Evolutionary conservation across 2,113 vertebrate genomes (phyloP).

Genomic region (Sardina pilchardus): DNA sequence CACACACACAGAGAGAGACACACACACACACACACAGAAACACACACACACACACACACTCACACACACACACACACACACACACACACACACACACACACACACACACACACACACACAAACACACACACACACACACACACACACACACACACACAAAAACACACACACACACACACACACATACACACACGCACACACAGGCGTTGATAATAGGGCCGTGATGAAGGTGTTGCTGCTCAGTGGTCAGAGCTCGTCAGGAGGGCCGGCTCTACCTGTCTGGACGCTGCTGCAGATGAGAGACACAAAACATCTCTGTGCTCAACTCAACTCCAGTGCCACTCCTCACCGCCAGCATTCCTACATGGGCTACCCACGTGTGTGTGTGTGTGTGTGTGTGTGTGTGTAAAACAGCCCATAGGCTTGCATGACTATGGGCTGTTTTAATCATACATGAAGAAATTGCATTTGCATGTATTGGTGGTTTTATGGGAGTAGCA

Average conservation of each 20-base stretch:
- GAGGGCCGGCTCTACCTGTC: no score
- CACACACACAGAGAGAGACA: no score
- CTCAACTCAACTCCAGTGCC: background rate
- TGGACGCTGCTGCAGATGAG: background rate
- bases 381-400: conserved; percentile 2
- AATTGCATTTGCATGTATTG: no score
- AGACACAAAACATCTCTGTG: background rate
- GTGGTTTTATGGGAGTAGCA: no score
- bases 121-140: background rate
- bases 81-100: background rate
- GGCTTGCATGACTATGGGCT: background rate
- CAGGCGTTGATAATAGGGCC: background rate
- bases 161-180: background rate
- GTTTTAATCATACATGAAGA: background rate
- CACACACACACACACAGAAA: no score
- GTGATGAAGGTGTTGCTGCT: background rate
- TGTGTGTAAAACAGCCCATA: no score
- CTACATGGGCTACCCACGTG: background rate
- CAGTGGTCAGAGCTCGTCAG: no score
- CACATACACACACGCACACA: background rate
- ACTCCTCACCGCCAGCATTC: background rate
- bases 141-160: background rate
- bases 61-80: no score
- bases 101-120: background rate
- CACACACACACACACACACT: no score